A percentile compares a stretch with the other conserved stretches of the same genome.
Conservation (phyloP, 2,888 invertebrate species). For the Netelia fuscicornis region DNA sequence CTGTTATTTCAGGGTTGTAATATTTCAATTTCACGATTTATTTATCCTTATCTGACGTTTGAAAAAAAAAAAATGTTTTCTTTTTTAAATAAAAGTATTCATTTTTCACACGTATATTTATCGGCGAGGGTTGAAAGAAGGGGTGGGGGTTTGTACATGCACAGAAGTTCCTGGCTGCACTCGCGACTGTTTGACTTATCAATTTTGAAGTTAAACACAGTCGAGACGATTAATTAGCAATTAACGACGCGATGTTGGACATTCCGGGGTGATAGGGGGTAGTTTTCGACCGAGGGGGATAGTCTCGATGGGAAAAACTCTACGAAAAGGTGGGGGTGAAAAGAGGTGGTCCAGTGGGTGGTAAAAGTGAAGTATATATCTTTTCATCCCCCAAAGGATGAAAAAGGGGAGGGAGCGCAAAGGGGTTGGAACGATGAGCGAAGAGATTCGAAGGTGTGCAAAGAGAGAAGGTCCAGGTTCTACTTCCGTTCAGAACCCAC, state of each 20-base stretch:
- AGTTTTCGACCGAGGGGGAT: conserved; percentile 5
- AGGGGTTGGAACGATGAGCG: conserved; percentile 63
- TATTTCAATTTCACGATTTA: no score
- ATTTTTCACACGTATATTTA: not conserved
- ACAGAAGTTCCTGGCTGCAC: conserved; percentile 48
- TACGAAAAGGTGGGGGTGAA: conserved; percentile 30
- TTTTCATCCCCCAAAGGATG: not conserved
- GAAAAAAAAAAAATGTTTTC: not conserved
- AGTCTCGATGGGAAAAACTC: conserved; percentile 53
- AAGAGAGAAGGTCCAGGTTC: conserved; percentile 60
- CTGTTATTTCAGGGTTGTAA: no score
- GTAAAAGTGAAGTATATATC: conserved; percentile 18
- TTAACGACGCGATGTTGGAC: conserved; percentile 76
- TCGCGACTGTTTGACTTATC: conserved; percentile 80
- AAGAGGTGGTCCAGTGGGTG: conserved; percentile 32
- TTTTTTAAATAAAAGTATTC: not conserved
- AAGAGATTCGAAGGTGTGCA: conserved; percentile 59
- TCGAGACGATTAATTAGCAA: conserved; percentile 84
- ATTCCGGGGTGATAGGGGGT: conserved; percentile 3
- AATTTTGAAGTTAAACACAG: conserved; percentile 83
- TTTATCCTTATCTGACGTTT: not conserved
- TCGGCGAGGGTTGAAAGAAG: conserved; percentile 5
- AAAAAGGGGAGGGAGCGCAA: conserved; percentile 7
- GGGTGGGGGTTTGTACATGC: not conserved
- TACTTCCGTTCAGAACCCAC: conserved; percentile 56